These are phyloP conservation scores for Myotis lucifugus DNA, from an alignment of 2,113 vertebrate species.

Conservation along the genomic window DNA sequence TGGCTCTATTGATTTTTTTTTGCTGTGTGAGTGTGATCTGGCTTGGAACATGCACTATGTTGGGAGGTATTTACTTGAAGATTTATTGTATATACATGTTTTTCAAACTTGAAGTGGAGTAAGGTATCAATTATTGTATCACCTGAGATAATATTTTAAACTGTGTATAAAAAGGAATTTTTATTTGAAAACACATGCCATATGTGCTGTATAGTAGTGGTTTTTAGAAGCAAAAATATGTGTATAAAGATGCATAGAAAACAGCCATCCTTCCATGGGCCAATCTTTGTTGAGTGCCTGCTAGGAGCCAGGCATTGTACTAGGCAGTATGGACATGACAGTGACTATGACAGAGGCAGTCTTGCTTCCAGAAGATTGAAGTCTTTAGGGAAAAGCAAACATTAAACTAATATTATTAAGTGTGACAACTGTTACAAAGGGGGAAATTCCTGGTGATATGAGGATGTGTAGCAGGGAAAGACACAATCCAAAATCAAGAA, in stretches of 20 bases:
- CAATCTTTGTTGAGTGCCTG: background rate
- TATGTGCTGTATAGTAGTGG: background rate
- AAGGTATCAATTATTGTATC: background rate
- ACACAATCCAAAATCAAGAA: background rate
- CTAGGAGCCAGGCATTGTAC: background rate
- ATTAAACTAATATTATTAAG: background rate
- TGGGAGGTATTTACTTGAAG: constrained; percentile 13
- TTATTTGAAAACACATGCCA: constrained; percentile 23
- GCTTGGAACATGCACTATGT: background rate
- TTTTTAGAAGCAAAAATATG: background rate
- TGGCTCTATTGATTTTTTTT: constrained; percentile 42
- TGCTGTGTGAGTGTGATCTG: constrained; percentile 19
- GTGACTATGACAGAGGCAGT: background rate
- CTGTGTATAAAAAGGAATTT: background rate
- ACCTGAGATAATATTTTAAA: constrained; percentile 20
- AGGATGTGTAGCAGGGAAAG: background rate
- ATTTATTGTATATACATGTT: background rate
- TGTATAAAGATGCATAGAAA: background rate
- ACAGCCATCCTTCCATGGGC: background rate
- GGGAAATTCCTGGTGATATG: background rate
- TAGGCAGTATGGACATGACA: background rate
- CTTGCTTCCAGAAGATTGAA: background rate
- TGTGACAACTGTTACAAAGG: background rate
- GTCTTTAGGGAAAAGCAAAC: background rate
- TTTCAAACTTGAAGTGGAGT: constrained; percentile 23